Base-by-base conservation (phyloP, 2,797 vertebrate species). In the Labroides dimidiatus region DNA sequence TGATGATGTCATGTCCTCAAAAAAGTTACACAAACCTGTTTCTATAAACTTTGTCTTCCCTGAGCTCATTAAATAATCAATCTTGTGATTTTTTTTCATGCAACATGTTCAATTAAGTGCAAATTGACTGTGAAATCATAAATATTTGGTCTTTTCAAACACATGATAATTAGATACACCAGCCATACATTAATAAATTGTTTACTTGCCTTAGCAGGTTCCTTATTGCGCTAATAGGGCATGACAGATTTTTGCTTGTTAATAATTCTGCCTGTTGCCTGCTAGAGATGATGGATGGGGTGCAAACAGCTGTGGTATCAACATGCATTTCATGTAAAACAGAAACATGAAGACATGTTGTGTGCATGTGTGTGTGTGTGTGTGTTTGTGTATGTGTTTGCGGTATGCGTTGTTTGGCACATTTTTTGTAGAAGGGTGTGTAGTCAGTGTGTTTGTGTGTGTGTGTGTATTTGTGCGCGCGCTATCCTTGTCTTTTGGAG, bases 401-500 rank as follows among this genome's bases (percentile, higher is more conserved):
- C 85, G 79, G 85, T 80, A 74, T 80, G 87, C 68, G 84, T 91
- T 91, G 91, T 91, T 93, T 92, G 91, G 89, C 92, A 93, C 89
- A 90, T 93, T 92, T 91, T 93, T 91, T 91, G 81, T 51, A 74
- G 78, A 90, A 83, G 84, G 85, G 87, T 89, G 30, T 33, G 88
- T 89, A 90, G 87, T 90, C 87, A 89, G 90, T 92, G 91, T 91
- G 87, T 90, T 87, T 90, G 90, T 92, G 88, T 89, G 30, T 33
- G 88, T 89, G 88, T 89, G 5, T 33, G 88, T 89, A 87, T 89
- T 4, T 33, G 88, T 89, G 91, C 90, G 87, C 89, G 87, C 89
- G 90, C 91, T 90, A 91, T 92, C 88, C 90, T 90, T 91, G 88
- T 94, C 92, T 93, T 93, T 91, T 92, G 89, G 92, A 93, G 91